Conservation (phyloP, 2,797 vertebrate genomes). For the Malurus splendens region DNA sequence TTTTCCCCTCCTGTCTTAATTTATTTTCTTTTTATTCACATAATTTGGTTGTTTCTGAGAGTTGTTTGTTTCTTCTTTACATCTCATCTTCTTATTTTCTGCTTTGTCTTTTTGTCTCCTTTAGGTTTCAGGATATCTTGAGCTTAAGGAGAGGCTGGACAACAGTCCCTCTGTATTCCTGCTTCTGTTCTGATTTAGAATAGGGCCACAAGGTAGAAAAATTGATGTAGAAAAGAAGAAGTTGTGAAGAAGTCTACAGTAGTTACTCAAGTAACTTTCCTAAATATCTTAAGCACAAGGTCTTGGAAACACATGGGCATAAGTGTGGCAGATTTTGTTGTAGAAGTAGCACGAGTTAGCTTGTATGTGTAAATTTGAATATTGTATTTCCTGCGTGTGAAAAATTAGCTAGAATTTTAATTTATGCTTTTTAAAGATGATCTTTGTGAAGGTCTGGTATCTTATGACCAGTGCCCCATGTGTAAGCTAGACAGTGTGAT, state of each 20-base stretch:
- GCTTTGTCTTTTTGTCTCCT: neutral
- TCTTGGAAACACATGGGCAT: neutral
- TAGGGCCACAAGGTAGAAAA: neutral
- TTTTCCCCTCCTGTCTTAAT: neutral
- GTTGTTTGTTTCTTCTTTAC: neutral
- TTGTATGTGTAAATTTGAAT: neutral
- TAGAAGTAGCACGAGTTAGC: neutral
- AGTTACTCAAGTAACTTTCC: neutral
- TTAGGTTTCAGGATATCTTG: neutral
- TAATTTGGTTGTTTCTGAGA: neutral
- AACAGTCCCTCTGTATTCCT: neutral
- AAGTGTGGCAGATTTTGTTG: neutral
- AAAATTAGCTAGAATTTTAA: neutral
- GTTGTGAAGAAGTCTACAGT: neutral
- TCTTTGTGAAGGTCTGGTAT: neutral
- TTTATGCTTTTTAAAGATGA: neutral
- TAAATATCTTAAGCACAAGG: neutral
- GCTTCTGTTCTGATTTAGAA: neutral
- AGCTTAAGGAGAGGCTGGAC: neutral
- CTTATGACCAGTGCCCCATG: fast-evolving
- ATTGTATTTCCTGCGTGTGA: neutral
- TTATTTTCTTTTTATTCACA: neutral
- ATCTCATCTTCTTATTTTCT: neutral
- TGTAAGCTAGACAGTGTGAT: neutral
- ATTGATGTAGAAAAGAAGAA: neutral